Conservation (phyloP, 1,140 invertebrate genomes). For the Paralvinella palmiformis region DNA sequence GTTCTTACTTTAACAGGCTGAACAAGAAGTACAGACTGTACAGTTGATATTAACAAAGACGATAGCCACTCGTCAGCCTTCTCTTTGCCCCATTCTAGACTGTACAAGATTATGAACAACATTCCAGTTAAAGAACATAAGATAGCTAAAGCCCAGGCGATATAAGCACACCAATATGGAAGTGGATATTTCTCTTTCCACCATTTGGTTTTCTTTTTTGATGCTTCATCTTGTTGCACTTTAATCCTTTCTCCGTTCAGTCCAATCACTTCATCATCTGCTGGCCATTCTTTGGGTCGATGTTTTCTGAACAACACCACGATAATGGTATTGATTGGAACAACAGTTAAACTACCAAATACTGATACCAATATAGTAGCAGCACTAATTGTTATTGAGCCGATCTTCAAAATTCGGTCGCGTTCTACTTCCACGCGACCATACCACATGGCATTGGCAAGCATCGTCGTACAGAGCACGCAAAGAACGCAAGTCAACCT, state of each 20-base stretch:
- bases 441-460: constrained; percentile 55
- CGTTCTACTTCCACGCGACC: constrained; percentile 16
- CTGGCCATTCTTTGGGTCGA: not conserved
- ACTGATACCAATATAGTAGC: constrained; percentile 1
- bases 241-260: not conserved
- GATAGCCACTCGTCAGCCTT: constrained; percentile 17
- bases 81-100: constrained; percentile 15
- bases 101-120: constrained; percentile 18
- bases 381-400: constrained; percentile 11
- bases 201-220: not conserved
- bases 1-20: constrained; percentile 20
- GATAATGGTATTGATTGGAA: constrained; percentile 14
- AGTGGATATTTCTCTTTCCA: constrained; percentile 9
- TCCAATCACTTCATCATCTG: not conserved
- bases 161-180: constrained; percentile 13
- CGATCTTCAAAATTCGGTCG: constrained; percentile 3
- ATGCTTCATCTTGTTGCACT: not conserved
- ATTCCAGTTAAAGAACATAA: not conserved
- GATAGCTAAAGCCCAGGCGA: constrained; percentile 13
- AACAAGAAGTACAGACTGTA: constrained; percentile 12
- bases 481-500: constrained; percentile 48
- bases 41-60: constrained; percentile 10
- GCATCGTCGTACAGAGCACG: constrained; percentile 51
- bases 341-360: constrained; percentile 5
- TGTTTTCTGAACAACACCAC: constrained; percentile 11